Evolutionary conservation across 1,140 invertebrate species (phyloP).

Genomic region (Parasteatoda tepidariorum): DNA sequence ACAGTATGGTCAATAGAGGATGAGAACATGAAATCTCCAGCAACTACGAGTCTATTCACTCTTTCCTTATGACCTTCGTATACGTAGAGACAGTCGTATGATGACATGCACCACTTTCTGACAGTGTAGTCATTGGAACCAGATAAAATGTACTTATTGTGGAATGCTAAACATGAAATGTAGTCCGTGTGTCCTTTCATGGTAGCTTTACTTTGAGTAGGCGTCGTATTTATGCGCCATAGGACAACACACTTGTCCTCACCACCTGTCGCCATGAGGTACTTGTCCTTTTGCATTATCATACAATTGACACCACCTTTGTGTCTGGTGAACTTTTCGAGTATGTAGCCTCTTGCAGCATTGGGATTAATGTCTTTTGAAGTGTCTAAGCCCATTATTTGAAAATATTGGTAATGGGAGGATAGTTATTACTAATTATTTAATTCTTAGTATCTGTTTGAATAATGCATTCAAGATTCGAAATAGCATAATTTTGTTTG

Average conservation of each 20-base stretch:
- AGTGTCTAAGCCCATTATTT: constrained; percentile 30
- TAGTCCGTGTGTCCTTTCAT: constrained; percentile 42
- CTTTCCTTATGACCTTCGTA: constrained; percentile 71
- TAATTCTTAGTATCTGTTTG: too few species aligned
- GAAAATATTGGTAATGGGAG: too few species aligned
- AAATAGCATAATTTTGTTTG: too few species aligned
- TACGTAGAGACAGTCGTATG: constrained; percentile 66
- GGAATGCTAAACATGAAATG: constrained; percentile 24
- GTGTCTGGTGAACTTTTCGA: constrained; percentile 47
- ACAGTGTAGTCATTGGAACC: constrained; percentile 70
- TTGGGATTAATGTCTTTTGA: constrained; percentile 57
- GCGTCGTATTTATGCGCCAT: constrained; percentile 33
- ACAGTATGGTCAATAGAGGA: constrained; percentile 72
- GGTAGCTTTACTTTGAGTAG: constrained; percentile 24
- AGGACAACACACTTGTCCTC: constrained; percentile 23
- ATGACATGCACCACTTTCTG: constrained; percentile 70
- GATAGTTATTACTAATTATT: too few species aligned
- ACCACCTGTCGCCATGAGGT: constrained; percentile 37
- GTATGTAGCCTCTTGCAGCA: constrained; percentile 45
- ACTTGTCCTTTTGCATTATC: constrained; percentile 32
- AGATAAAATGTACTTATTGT: constrained; percentile 68
- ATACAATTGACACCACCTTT: constrained; percentile 44
- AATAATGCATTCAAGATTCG: too few species aligned
- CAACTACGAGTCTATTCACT: constrained; percentile 72
- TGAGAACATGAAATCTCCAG: constrained; percentile 72